phyloP scores from a whole-genome alignment of 2,113 vertebrate species.

The Chinchilla lanigera region DNA sequence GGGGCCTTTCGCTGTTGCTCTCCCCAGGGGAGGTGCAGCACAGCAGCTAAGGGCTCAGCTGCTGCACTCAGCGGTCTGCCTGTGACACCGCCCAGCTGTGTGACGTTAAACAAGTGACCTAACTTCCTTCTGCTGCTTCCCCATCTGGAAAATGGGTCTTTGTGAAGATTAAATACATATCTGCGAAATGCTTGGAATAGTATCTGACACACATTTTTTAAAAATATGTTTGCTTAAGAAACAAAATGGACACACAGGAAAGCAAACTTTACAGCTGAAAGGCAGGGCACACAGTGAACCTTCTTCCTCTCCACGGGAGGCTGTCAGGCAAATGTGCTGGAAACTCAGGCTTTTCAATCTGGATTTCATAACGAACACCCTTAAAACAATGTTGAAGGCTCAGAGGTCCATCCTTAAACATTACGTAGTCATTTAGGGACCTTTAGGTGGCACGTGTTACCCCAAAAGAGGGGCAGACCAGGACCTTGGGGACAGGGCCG shows the following conservation, averaged over 20 bases:
- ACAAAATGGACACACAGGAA: background rate
- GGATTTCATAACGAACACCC: background rate
- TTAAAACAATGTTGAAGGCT: background rate
- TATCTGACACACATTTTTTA: background rate
- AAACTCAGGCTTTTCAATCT: background rate
- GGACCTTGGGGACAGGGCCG: background rate
- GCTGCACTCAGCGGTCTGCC: background rate
- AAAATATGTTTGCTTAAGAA: background rate
- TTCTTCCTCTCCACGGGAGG: background rate
- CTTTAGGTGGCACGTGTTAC: background rate
- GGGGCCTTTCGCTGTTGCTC: background rate
- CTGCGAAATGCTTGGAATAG: background rate
- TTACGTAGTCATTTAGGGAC: background rate
- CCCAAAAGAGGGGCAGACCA: background rate
- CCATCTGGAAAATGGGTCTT: background rate
- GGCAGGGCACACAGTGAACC: background rate
- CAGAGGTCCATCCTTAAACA: background rate
- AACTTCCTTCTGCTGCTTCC: conserved; percentile 8
- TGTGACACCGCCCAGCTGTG: background rate
- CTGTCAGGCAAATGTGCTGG: background rate
- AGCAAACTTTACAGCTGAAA: background rate
- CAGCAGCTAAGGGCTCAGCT: background rate
- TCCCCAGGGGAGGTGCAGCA: background rate
- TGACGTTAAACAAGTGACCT: background rate
- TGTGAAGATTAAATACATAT: background rate